Evolutionary conservation across 2,888 invertebrate species (phyloP), one percentile per base, ranked within the genome.

Genomic region (Sceliomorpha sp.): DNA sequence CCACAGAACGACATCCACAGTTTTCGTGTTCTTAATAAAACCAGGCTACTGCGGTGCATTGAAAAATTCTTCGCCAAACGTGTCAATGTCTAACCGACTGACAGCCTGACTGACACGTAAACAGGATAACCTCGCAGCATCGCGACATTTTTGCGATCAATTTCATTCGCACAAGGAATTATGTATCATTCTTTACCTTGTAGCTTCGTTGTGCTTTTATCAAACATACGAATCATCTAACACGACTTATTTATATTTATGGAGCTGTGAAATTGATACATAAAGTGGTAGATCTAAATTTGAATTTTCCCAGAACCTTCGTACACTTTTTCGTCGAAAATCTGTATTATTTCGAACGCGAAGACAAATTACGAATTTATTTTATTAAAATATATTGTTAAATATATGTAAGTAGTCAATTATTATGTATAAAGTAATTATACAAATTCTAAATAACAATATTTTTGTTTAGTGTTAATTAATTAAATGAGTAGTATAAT

Each of bases 11-110:
- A 78, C 75, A 79, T 78, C 77, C 74, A 76, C 69, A 72, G 72
- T 77, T 75, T 78, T 78, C 78, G 76, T 60, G 50, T 75, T 76
- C 74, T 81, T 84, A 84, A 84, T 84, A 84, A 83, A 84, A 84
- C 60, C 42, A 51, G 26, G 34, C 67, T 47, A 59, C 48, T 47
- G 58, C 48, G 60, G 51, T 70, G 73, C 75, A 77, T 76, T 74
- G 59, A 70, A 70, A 70, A 68, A 70, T 69, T 48, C 37, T 63
- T 39, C 63, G 51, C 67, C 70, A 56, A 68, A 56, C 56, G 45
- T 59, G 74, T 69, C 64, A 44, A 69, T 68, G 67, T 42, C 71
- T 4, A 60, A 42, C 66, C 59, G 63, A 70, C 66, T 40, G 39
- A 40, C 72, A 67, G 72, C 37, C 67, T 75, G 81, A 81, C 69